Base-by-base conservation (phyloP, 2,888 invertebrate species). In the Pediacus dermestoides region DNA sequence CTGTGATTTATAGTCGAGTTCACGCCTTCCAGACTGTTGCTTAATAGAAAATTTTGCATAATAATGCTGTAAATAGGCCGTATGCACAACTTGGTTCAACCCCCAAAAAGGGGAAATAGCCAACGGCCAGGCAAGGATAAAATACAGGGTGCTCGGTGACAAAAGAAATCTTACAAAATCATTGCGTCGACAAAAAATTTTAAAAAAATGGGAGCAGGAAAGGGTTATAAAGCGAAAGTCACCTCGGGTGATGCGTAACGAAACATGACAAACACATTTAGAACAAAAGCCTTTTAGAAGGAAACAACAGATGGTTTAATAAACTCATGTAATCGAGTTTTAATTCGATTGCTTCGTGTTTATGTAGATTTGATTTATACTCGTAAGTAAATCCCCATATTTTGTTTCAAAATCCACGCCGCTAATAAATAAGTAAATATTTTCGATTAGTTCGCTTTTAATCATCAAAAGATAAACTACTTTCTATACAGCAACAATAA, bases 61-160 rank as follows among this genome's bases (percentile, higher is more conserved):
- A 23, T 23, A 23, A 23, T 23, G 10, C 3, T 6, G 23, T 8
- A n/a, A 23, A n/a, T 9, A 23, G 23, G 23, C n/a, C 10, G 9
- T 23, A n/a, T n/a, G n/a, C n/a, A n/a, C n/a, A n/a, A n/a, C n/a
- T n/a, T n/a, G 8, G 23, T 23, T 9, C 23, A 23, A 10, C 23
- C 23, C 23, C 23, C 10, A 23, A 23, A 23, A 23, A 23, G 23
- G 23, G 23, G n/a, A 23, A 23, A n/a, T 23, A 23, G 23, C 23
- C 23, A 23, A 23, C 23, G 23, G 23, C 23, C 9, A 23, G 4
- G 9, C 23, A n/a, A 6, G 18, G 18, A 18, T 18, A 8, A n/a
- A 23, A 23, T 9, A 3, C 3, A n/a, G 23, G 23, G 23, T 23
- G n/a, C n/a, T n/a, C n/a, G n/a, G n/a, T n/a, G n/a, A n/a, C n/a